Conservation (phyloP, 2,888 invertebrate species). For the Keiferia lycopersicella region DNA sequence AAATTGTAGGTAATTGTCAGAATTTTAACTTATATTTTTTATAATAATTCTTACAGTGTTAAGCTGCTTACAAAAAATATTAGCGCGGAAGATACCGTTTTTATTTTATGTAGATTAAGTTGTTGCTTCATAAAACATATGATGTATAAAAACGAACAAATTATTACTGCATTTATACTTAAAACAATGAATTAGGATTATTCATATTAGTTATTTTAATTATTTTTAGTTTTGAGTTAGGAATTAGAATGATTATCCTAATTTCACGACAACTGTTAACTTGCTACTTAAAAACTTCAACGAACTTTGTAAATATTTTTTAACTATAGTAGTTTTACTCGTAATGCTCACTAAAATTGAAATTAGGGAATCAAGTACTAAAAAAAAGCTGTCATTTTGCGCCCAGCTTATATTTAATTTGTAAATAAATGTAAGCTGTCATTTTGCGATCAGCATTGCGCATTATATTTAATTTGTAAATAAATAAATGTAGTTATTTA, state of each 20-base stretch:
- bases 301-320: neutral
- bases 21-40: no score
- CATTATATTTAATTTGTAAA: no score
- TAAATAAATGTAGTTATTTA: neutral
- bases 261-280: neutral
- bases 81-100: no score
- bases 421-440: neutral
- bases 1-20: no score
- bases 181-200: constrained; percentile 11
- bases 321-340: neutral
- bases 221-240: no score
- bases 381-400: neutral
- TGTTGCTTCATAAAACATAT: neutral
- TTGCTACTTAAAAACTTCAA: neutral
- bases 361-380: no score
- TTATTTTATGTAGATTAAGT: no score
- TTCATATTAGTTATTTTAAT: neutral
- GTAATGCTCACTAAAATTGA: no score
- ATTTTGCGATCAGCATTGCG: neutral
- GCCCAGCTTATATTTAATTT: neutral
- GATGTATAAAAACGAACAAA: constrained; percentile 19
- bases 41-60: no score
- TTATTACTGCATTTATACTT: constrained; percentile 14
- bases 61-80: no score
- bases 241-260: neutral